These are phyloP conservation scores for Acrobasis suavella DNA, from an alignment of 2,888 invertebrate species.

Conservation along the genomic window DNA sequence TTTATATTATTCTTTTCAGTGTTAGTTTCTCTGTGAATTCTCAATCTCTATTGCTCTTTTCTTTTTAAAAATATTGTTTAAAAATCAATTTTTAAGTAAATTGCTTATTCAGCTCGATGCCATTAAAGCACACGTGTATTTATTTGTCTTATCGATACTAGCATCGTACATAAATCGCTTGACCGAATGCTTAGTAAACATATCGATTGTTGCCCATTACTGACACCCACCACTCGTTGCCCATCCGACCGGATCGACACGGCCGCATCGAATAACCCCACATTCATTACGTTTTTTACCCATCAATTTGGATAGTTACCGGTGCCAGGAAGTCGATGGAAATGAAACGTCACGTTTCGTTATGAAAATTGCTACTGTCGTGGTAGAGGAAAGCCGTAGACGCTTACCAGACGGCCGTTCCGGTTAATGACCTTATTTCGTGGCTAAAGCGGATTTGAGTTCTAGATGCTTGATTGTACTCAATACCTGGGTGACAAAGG, in stretches of 20 bases:
- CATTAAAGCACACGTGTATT: background rate
- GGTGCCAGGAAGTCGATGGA: conserved; percentile 50
- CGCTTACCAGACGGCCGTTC: conserved; percentile 56
- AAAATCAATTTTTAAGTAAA: too few relatives aligned
- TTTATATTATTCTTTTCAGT: too few relatives aligned
- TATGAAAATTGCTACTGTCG: conserved; percentile 28
- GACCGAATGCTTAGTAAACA: conserved; percentile 50
- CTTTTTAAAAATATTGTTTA: too few relatives aligned
- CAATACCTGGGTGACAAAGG: conserved; percentile 37
- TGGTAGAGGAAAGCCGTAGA: conserved; percentile 56
- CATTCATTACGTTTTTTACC: conserved; percentile 48
- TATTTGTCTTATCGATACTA: conserved; percentile 19
- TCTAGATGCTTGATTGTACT: conserved; percentile 32
- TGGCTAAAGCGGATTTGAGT: conserved; percentile 47
- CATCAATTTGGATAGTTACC: conserved; percentile 30
- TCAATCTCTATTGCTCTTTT: background rate
- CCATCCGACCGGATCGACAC: conserved; percentile 23
- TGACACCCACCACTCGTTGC: conserved; percentile 37
- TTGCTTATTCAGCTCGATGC: background rate
- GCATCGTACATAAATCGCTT: conserved; percentile 19
- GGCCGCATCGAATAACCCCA: conserved; percentile 29
- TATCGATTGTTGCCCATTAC: conserved; percentile 50
- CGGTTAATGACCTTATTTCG: conserved; percentile 61
- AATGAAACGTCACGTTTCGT: conserved; percentile 32
- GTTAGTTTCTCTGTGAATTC: background rate